Conservation (phyloP, 2,113 vertebrate species). For the Carlito syrichta region DNA sequence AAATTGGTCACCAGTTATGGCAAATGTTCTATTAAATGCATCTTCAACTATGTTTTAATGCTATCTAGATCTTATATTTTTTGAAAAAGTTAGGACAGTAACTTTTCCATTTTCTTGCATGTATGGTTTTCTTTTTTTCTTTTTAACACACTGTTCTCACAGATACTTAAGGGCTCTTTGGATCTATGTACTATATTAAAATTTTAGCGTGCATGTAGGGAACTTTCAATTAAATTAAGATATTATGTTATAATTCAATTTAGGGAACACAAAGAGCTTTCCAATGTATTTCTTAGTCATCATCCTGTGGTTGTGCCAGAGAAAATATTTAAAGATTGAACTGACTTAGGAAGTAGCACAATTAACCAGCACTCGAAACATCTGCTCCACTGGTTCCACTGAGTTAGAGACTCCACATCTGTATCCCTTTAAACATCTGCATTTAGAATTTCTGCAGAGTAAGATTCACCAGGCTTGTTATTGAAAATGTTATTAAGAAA, state of each 20-base stretch:
- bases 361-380: slow-evolving; percentile 2
- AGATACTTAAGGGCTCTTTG: neutral
- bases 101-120: neutral
- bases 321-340: slow-evolving; percentile 32
- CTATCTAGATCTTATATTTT: neutral
- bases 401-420: neutral
- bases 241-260: slow-evolving; percentile 32
- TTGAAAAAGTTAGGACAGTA: neutral
- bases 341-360: neutral
- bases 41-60: neutral
- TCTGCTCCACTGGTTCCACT: neutral
- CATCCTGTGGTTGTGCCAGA: neutral
- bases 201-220: neutral
- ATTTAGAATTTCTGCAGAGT: neutral
- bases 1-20: neutral
- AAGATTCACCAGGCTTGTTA: neutral
- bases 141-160: neutral
- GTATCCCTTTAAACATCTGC: neutral
- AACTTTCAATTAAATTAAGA: slow-evolving; percentile 16
- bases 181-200: neutral
- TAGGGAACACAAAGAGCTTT: slow-evolving; percentile 22
- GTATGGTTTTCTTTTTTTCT: neutral
- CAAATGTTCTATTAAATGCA: neutral
- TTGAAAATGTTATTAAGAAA: slow-evolving; percentile 31
- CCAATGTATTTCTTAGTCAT: neutral